Base-by-base conservation (phyloP, 1,140 invertebrate species). In the Ceratoteleas bidentatus region DNA sequence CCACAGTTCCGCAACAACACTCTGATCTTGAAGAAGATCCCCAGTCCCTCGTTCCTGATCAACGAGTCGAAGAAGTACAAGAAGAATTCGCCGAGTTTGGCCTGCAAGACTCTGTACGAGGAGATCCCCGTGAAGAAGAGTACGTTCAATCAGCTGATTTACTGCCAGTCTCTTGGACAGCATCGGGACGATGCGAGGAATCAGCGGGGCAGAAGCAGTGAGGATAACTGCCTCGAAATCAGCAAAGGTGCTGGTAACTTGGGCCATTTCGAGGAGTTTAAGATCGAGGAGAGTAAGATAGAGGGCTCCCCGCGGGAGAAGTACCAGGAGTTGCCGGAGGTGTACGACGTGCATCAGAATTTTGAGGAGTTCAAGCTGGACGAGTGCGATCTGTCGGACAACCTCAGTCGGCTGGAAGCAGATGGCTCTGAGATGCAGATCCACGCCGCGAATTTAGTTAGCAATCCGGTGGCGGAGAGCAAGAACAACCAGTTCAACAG, bases 331-430 rank as follows among this genome's bases (percentile, higher is more conserved):
- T 52, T 69, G 53, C n/a, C 61, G 13, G 64, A 78, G 75, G 93
- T 94, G 72, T 94, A 94, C 80, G 94, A 95, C 83, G 92, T 95
- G 62, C 93, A 94, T 61, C 94, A 96, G 85, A 95, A 95, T 88
- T 96, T 96, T 83, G 95, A 96, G 84, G 95, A 96, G 83, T 96
- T 96, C 85, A 95, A 95, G 86, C 91, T 96, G 70, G 95, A 96
- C 79, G 95, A 96, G 58, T 93, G 94, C 83, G 95, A 96, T 86
- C 92, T 96, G 14, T 94, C 93, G 6, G 93, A 93, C 62, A 93
- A 93, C 60, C 93, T 93, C 34, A 92, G 92, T 69, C 91, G 93
- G 66, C 92, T 92, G 13, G 93, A 93, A 54, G 92, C 90, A 24
- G 93, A 93, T 47, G 92, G 93, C 8, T 94, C 94, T 0, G 93